Evolutionary conservation across 2,888 invertebrate species (phyloP).

Genomic region (Itoplectis maculator): DNA sequence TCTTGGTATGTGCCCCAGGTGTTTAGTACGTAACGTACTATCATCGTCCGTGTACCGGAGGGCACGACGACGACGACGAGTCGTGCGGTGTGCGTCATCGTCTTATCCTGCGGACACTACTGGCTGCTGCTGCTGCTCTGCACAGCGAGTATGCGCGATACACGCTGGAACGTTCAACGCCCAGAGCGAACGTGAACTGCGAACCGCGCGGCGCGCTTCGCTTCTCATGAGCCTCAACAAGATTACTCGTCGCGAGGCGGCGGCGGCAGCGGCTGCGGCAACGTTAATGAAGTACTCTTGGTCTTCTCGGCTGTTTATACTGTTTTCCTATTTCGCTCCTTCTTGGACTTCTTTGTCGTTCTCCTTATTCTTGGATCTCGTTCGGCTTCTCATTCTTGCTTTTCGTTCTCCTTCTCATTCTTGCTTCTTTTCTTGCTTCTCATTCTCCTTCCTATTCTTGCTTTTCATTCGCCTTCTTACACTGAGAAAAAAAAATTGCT

Average conservation of each 20-base stretch:
- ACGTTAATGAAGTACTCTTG: slow-evolving; percentile 4
- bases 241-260: background rate
- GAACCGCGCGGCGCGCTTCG: too few relatives aligned
- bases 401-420: background rate
- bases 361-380: background rate
- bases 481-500: too few relatives aligned
- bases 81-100: slow-evolving; percentile 24
- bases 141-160: too few relatives aligned
- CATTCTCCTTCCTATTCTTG: background rate
- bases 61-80: slow-evolving; percentile 14
- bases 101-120: too few relatives aligned
- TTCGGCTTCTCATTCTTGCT: background rate
- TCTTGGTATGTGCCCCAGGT: slow-evolving; percentile 13
- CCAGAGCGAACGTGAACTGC: too few relatives aligned
- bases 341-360: background rate
- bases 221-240: slow-evolving; percentile 1
- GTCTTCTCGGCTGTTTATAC: background rate
- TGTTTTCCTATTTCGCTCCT: background rate
- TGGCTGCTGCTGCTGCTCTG: background rate
- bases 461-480: background rate
- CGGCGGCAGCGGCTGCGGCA: too few relatives aligned
- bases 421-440: too few relatives aligned
- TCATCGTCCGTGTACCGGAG: slow-evolving; percentile 29
- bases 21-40: slow-evolving; percentile 46
- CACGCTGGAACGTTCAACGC: too few relatives aligned